Base-by-base conservation (phyloP, 2,888 invertebrate genomes). In the Plebejus anna region DNA sequence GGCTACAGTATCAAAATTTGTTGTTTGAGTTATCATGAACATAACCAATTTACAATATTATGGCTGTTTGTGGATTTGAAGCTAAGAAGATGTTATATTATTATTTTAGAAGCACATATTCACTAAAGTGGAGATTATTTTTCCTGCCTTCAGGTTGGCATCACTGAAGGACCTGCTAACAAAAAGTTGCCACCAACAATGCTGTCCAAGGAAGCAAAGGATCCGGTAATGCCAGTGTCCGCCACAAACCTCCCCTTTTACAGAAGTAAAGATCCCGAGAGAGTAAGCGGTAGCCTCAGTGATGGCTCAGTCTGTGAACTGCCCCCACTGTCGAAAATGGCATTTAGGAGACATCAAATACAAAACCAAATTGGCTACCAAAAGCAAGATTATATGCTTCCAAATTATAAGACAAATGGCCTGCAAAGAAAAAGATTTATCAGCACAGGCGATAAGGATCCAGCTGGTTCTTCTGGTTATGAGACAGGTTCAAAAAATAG, bases 71-170 rank as follows among this genome's bases (percentile, higher is more conserved):
- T 85, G 90, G 91, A 90, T 88, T 89, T 89, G 87, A 90, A 91
- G 91, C 92, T 89, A 88, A 86, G 93, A 93, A 93, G 93, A 89
- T 90, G 84, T 88, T 88, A 84, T 87, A 82, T 87, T 87, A 85
- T 82, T 82, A 80, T 82, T 89, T 89, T 89, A 89, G 87, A 92
- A 90, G 90, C 92, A 90, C 92, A 92, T 91, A 86, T 90, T 92
- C 90, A 91, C 83, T 94, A 94, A 94, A 93, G 91, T 93, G 94
- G 92, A 93, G 94, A 92, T 92, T 86, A 94, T 94, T 94, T 94
- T 94, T 94, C 93, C 93, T 94, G 93, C 92, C 94, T 93, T 92
- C 94, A 94, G 94, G 94, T 94, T 90, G 94, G 93, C 92, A 91
- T 91, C 92, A 92, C 92, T 92, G 93, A 93, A 91, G 93, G 90